Evolutionary conservation across 2,113 vertebrate species (phyloP).

Genomic region (Okapia johnstoni): DNA sequence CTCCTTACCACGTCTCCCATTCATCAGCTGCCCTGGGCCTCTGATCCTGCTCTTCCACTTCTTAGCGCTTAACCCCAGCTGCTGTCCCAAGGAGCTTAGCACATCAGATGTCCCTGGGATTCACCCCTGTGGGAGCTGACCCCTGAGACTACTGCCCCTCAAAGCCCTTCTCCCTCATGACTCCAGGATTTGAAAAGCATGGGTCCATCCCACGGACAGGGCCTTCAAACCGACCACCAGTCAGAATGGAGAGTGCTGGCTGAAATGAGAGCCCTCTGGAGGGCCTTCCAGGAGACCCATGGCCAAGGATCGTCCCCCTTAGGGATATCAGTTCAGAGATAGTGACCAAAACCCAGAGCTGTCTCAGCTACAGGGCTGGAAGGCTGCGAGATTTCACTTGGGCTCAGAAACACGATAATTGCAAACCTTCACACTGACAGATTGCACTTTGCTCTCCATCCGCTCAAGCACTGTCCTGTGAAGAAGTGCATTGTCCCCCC

Average conservation of each 20-base stretch:
- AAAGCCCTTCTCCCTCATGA: background rate
- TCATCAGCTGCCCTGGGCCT: conserved; percentile 3
- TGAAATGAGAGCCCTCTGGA: background rate
- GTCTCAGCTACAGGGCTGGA: background rate
- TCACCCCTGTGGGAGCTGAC: background rate
- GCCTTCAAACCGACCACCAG: background rate
- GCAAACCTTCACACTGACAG: background rate
- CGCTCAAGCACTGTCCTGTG: background rate
- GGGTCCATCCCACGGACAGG: background rate
- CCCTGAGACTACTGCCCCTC: background rate
- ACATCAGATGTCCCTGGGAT: background rate
- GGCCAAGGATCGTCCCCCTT: background rate
- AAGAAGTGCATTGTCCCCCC: background rate
- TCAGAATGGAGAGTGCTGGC: background rate
- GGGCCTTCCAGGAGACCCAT: background rate
- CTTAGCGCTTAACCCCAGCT: conserved; percentile 42
- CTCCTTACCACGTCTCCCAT: background rate
- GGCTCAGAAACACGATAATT: background rate
- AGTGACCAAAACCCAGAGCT: background rate
- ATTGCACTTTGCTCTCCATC: background rate
- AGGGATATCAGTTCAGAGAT: background rate
- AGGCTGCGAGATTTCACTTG: background rate
- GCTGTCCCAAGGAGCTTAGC: conserved; percentile 41
- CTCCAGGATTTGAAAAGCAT: background rate
- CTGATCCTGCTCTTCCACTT: background rate